Evolutionary conservation across 1,140 invertebrate genomes (phyloP), one percentile per base, ranked within the genome.

Genomic region (Plutomurus gul): DNA sequence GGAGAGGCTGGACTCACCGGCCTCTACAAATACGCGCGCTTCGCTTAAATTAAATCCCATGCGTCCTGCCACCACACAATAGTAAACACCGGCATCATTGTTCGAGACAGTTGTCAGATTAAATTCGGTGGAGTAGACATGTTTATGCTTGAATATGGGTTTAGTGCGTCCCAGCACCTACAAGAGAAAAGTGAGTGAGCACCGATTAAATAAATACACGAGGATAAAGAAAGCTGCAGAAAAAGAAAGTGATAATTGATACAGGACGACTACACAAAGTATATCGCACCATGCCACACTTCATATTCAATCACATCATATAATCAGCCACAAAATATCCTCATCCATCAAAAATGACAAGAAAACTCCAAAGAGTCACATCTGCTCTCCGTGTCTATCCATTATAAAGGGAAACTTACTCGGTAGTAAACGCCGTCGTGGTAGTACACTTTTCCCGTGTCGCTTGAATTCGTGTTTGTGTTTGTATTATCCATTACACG

Each of bases 71-170:
- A 81, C 78, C 8, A 72, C 76, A 74, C 82, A 83, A 37, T 46
- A 37, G 33, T 83, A 83, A 46, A 33, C 60, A 18, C 82, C 82
- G 37, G 78, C 39, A 36, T 81, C 78, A 8, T 11, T 39, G 22
- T 22, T n/a, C 0, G 76, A 75, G 25, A 80, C 82, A 79, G 82
- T 82, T 33, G n/a, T 82, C 20, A 83, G 46, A 4, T 43, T 25
- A 20, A 82, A 49, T 22, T 71, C 76, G 1, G 78, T 81, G 5
- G 56, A 46, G 71, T 77, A 83, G 10, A 78, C 36, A 51, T 82
- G 37, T 46, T 75, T 78, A 0, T 36, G 51, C 16, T n/a, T 37
- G 10, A 39, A 27, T 43, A 60, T 65, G 10, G 73, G 43, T 30
- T 82, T 79, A 7, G 81, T 72, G 27, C 77, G 16, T 3, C 33